Evolutionary conservation across 2,113 vertebrate species (phyloP).

Genomic region (Protobothrops mucrosquamatus): DNA sequence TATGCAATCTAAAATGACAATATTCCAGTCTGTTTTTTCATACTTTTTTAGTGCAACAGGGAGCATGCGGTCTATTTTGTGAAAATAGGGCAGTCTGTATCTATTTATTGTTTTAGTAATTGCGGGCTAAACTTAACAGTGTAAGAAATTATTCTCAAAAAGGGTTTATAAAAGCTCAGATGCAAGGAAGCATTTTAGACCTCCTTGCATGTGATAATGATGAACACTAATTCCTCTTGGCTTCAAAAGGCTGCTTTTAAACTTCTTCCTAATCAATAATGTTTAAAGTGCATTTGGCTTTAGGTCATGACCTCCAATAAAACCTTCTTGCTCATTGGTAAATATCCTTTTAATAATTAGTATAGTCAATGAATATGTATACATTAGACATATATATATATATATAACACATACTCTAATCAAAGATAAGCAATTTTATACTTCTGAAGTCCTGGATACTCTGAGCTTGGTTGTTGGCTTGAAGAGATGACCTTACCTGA

Average conservation of each 20-base stretch:
- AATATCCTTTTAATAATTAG: neutral
- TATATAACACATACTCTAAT: neutral
- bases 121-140: neutral
- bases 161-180: neutral
- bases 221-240: neutral
- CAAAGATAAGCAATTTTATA: no score
- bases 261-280: neutral
- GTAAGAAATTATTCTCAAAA: neutral
- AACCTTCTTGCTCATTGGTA: neutral
- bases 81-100: neutral
- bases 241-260: neutral
- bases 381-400: neutral
- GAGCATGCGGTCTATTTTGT: neutral
- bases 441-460: no score
- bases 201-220: neutral
- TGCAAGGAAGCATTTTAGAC: neutral
- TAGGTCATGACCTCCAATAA: neutral
- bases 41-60: neutral
- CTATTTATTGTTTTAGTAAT: neutral
- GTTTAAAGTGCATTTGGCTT: neutral
- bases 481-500: no score
- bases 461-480: no score
- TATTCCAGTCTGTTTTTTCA: neutral
- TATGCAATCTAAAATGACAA: neutral
- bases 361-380: neutral